Conservation (phyloP, 1,140 invertebrate species). For the Diorhabda elongata region DNA sequence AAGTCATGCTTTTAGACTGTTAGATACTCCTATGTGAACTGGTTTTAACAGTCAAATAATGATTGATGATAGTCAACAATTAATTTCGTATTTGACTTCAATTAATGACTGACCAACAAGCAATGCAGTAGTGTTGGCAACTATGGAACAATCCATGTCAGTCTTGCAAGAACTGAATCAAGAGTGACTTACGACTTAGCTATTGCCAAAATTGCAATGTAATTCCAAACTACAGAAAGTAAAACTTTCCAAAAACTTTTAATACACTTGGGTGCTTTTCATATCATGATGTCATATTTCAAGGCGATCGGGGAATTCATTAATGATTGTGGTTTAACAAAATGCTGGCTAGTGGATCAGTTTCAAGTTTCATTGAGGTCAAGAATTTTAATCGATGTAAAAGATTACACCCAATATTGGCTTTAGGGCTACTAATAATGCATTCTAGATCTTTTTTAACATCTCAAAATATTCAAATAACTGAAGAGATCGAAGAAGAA, state of each 20-base stretch:
- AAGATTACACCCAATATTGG: background rate
- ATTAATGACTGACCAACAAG: slow-evolving; percentile 35
- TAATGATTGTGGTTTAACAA: slow-evolving; percentile 41
- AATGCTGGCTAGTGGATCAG: slow-evolving; percentile 13
- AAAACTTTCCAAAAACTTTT: slow-evolving; percentile 38
- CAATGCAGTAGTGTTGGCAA: slow-evolving; percentile 35
- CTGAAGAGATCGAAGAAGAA: slow-evolving; percentile 31
- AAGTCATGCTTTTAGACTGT: slow-evolving; percentile 9
- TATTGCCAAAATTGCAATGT: slow-evolving; percentile 44
- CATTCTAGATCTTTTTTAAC: slow-evolving; percentile 26
- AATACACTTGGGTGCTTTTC: slow-evolving; percentile 7
- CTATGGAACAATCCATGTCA: no score
- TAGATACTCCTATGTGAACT: slow-evolving; percentile 30
- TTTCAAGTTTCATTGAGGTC: no score
- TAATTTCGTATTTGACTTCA: slow-evolving; percentile 32
- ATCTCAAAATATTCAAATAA: slow-evolving; percentile 18
- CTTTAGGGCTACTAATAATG: slow-evolving; percentile 32
- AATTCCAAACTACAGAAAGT: slow-evolving; percentile 31
- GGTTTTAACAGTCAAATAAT: background rate
- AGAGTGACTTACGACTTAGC: no score
- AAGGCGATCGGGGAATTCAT: slow-evolving; percentile 38
- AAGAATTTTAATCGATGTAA: no score
- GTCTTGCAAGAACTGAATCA: no score
- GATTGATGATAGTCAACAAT: slow-evolving; percentile 18
- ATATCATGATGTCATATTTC: no score